These are phyloP conservation scores for Drosophila simulans DNA, from an alignment of 1,140 invertebrate genomes.

Conservation along the genomic window DNA sequence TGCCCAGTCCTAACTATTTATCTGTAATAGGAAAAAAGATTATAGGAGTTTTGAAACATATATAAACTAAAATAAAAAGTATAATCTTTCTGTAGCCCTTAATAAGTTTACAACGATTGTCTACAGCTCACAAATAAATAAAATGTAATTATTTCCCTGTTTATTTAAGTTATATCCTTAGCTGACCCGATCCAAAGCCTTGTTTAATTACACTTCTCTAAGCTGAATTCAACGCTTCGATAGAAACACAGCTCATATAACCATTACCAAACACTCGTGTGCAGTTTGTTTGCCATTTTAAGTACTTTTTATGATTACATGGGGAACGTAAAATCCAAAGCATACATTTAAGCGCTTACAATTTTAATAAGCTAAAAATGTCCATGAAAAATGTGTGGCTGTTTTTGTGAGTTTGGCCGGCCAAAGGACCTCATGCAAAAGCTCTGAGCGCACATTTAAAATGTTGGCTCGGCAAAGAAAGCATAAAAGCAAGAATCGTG, in stretches of 20 bases:
- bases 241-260: constrained; percentile 19
- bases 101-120: no score
- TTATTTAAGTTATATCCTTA: no score
- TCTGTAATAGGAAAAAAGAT: no score
- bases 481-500: constrained; percentile 7
- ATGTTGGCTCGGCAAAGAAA: constrained; percentile 39
- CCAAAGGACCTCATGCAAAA: constrained; percentile 31
- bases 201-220: constrained; percentile 19
- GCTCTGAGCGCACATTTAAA: constrained; percentile 28
- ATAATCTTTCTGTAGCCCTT: no score
- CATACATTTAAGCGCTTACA: constrained; percentile 48
- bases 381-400: constrained; percentile 42
- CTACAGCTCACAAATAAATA: no score
- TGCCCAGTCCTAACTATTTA: no score
- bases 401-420: constrained; percentile 13
- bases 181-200: background rate
- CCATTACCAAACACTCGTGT: constrained; percentile 10
- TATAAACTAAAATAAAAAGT: no score
- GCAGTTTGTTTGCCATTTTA: constrained; percentile 11
- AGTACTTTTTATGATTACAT: constrained; percentile 31
- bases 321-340: constrained; percentile 35
- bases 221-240: background rate
- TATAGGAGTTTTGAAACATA: no score
- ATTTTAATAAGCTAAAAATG: constrained; percentile 63
- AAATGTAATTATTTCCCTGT: no score